Conservation (phyloP, 2,888 invertebrate species). For the Chrysodeixis includens region DNA sequence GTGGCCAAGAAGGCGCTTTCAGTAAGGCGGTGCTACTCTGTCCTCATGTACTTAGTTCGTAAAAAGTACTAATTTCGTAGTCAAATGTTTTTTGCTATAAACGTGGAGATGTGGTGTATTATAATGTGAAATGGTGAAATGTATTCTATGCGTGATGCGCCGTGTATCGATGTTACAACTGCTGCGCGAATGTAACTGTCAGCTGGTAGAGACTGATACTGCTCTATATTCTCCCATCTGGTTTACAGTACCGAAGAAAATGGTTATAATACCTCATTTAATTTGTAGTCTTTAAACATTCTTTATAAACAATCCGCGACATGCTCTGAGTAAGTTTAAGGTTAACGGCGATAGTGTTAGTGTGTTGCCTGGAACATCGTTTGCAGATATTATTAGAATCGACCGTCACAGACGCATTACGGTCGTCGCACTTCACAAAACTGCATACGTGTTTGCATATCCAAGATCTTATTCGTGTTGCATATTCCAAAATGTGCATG, state of each 20-base stretch:
- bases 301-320: background rate
- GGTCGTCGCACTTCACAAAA: slow-evolving; percentile 78
- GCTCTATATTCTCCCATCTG: slow-evolving; percentile 62
- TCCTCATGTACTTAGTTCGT: slow-evolving; percentile 31
- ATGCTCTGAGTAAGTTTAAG: slow-evolving; percentile 44
- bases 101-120: slow-evolving; percentile 37
- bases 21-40: slow-evolving; percentile 39
- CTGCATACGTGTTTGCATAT: slow-evolving; percentile 64
- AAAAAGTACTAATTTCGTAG: slow-evolving; percentile 22
- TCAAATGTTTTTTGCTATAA: slow-evolving; percentile 39
- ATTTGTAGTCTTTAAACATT: background rate
- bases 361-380: slow-evolving; percentile 57
- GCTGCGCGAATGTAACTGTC: slow-evolving; percentile 60
- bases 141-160: slow-evolving; percentile 62
- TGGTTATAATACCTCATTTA: slow-evolving; percentile 57
- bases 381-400: slow-evolving; percentile 76
- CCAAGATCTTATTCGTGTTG: slow-evolving; percentile 53
- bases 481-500: slow-evolving; percentile 37
- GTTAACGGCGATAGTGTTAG: slow-evolving; percentile 49
- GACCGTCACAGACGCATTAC: slow-evolving; percentile 67
- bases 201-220: slow-evolving; percentile 54
- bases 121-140: slow-evolving; percentile 62
- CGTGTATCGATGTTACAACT: slow-evolving; percentile 62
- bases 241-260: slow-evolving; percentile 63
- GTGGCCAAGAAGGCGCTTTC: slow-evolving; percentile 49